phyloP scores from a whole-genome alignment of 2,888 invertebrate genomes.

The Drosophila sordidapex region DNA sequence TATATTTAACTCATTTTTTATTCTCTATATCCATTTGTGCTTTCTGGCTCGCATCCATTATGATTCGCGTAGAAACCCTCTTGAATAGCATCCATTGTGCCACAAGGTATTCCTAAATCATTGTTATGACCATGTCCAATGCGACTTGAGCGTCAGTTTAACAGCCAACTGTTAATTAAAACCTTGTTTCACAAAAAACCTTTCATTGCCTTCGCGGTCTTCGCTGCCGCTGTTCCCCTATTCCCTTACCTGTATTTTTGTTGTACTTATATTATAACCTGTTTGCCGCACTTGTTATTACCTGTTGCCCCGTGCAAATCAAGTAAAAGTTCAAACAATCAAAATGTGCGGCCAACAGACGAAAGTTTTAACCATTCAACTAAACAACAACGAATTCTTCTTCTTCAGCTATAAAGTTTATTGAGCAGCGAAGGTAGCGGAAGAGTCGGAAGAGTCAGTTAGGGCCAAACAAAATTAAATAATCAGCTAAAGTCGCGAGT shows the following conservation, averaged over 20 bases:
- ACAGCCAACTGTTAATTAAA: conserved; percentile 46
- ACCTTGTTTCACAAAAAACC: conserved; percentile 25
- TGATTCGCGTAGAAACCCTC: background rate
- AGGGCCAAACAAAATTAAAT: conserved; percentile 39
- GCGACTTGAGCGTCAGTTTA: conserved; percentile 36
- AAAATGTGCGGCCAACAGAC: conserved; percentile 31
- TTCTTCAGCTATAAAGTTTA: conserved; percentile 39
- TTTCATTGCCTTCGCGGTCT: background rate
- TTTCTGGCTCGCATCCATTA: background rate
- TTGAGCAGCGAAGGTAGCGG: background rate
- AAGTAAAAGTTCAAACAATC: conserved; percentile 46
- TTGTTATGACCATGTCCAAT: conserved; percentile 28
- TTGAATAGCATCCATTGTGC: conserved; percentile 5
- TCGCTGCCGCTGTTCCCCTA: background rate
- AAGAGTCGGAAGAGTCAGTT: background rate
- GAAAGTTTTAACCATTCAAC: conserved; percentile 47
- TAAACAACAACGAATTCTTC: conserved; percentile 32
- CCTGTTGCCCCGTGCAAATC: conserved; percentile 39
- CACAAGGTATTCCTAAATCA: background rate
- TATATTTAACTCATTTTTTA: background rate
- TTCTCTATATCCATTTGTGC: background rate
- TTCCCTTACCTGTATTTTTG: background rate
- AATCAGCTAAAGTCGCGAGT: conserved; percentile 58
- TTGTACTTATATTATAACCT: conserved; percentile 24
- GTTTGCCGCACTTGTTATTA: conserved; percentile 53